Evolutionary conservation across 2,888 invertebrate species (phyloP), one percentile per base, ranked within the genome.

Genomic region (Drosophila percnosoma): DNA sequence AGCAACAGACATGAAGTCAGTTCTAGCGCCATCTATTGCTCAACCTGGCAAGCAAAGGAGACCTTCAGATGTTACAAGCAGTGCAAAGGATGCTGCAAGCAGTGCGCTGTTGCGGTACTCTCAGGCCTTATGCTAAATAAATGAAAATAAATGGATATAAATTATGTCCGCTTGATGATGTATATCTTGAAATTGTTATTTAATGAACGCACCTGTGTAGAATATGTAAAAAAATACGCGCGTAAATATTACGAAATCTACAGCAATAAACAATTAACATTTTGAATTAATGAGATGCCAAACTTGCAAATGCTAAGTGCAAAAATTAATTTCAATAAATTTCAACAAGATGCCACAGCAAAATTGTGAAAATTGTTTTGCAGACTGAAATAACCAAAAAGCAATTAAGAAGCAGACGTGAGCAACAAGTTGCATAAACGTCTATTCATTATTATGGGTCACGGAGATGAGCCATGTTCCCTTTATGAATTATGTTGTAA

Each of bases 401-500:
- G 90, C 89, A 87, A 87, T 87, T 87, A 87, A 90, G 89, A 90
- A 83, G 64, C 69, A 31, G 54, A 72, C 68, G 68, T 48, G 67
- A 72, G 60, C 71, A 78, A 69, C 82, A 83, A 81, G 74, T 79
- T 79, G 83, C 78, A 61, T 71, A 86, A 83, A 83, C 78, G 82
- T 78, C 78, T 75, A 86, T 76, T 87, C 80, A 78, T 87, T 89
- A 87, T 89, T 87, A 82, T 63, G 70, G 73, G 71, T 57, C 83
- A 70, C 51, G 67, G 51, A 54, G 55, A 54, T 53, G 54, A 18
- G 38, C 70, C 45, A 27, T 38, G 54, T 51, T 59, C 59, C 51
- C 52, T 51, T 62, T 54, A 89, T 88, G 89, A 90, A 88, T 88
- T 89, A 88, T 84, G 90, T 89, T 88, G 90, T 88, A 90, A 88